Conservation (phyloP, 2,888 invertebrate species). For the Trichopria drosophilae region DNA sequence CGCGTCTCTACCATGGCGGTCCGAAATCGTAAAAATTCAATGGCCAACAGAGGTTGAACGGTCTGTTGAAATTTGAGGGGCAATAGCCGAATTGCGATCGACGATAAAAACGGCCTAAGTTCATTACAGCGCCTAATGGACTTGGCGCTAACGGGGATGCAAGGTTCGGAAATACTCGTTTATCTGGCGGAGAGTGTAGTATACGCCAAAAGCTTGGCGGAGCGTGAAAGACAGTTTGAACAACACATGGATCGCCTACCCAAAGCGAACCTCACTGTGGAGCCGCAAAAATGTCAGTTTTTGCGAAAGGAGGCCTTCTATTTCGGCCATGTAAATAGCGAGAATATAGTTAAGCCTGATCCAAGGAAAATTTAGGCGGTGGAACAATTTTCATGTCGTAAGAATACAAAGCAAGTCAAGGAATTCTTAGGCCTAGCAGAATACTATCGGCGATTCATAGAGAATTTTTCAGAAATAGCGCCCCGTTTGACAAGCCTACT, state of each 20-base stretch:
- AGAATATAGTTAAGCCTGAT: not conserved
- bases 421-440: not conserved
- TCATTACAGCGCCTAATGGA: constrained; percentile 45
- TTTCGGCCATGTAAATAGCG: not conserved
- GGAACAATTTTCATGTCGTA: not conserved
- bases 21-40: no score
- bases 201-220: constrained; percentile 24
- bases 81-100: no score
- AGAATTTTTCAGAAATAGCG: no score
- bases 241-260: not conserved
- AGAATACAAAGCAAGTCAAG: not conserved
- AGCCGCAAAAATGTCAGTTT: not conserved
- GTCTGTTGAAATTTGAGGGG: no score
- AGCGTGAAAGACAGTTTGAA: not conserved
- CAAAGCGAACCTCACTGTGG: not conserved
- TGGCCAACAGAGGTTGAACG: no score
- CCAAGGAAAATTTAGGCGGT: not conserved
- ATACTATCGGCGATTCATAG: not conserved
- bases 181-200: constrained; percentile 50
- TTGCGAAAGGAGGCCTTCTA: not conserved
- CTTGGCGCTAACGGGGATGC: constrained; percentile 37
- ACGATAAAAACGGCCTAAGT: constrained; percentile 34
- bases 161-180: constrained; percentile 42
- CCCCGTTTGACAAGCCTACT: no score
- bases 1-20: no score